A percentile compares a stretch with the other conserved stretches of the same genome.
phyloP scores from a whole-genome alignment of 2,113 vertebrate species.

The Hemichromis elongatus region DNA sequence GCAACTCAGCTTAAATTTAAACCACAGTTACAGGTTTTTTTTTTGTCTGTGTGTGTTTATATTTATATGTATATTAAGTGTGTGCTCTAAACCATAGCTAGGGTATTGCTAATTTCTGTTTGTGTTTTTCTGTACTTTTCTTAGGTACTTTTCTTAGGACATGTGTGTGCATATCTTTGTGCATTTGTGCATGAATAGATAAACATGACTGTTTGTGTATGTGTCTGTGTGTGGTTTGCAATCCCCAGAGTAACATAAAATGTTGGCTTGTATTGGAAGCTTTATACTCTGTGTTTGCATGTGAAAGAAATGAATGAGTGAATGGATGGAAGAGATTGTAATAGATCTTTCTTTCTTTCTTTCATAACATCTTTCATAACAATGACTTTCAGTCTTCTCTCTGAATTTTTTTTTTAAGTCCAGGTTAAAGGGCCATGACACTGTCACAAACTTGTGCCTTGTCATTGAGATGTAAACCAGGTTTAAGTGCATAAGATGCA shows the following conservation, averaged over 20 bases:
- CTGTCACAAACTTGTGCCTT: neutral
- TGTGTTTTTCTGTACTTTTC: constrained; percentile 8
- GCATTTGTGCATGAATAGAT: constrained; percentile 4
- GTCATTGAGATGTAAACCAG: constrained; percentile 10
- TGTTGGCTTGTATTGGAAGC: neutral
- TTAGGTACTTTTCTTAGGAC: neutral
- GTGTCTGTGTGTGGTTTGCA: constrained; percentile 2
- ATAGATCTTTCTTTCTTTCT: neutral
- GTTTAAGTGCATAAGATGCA: neutral
- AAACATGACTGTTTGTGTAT: constrained; percentile 11
- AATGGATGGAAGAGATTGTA: neutral
- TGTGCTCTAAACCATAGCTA: constrained; percentile 17
- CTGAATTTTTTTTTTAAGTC: neutral
- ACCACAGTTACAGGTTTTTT: neutral
- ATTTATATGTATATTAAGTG: neutral
- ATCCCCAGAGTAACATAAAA: neutral
- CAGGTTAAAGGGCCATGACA: neutral
- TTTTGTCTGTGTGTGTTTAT: neutral
- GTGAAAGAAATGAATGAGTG: neutral
- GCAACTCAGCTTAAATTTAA: constrained; percentile 2
- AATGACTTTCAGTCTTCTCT: neutral
- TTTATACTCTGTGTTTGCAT: neutral
- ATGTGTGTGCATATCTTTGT: neutral
- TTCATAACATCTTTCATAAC: neutral
- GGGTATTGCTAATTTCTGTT: neutral